Conservation (phyloP, 2,113 vertebrate species). For the Orthonyx spaldingii region DNA sequence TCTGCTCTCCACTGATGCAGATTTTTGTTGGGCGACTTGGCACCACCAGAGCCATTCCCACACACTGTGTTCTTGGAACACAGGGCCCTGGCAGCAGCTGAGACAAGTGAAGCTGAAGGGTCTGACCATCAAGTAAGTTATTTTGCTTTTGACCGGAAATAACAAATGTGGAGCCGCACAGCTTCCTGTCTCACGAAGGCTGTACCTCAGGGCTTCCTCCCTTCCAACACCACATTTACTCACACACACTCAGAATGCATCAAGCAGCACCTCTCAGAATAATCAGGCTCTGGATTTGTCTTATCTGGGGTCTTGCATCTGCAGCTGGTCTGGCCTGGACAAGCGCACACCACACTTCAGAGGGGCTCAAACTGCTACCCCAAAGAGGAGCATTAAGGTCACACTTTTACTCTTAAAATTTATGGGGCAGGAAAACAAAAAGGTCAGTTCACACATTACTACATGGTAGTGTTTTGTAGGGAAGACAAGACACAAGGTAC, state of each 20-base stretch:
- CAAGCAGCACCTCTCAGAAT: background rate
- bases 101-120: too few relatives aligned
- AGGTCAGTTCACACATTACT: accelerated
- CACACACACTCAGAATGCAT: background rate
- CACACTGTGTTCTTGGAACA: background rate
- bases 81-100: background rate
- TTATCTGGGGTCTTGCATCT: background rate
- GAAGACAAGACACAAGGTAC: background rate
- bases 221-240: accelerated
- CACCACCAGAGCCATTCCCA: background rate
- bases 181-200: background rate
- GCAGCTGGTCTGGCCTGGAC: background rate
- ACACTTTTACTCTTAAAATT: background rate
- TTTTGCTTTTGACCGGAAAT: background rate
- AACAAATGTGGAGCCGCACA: background rate
- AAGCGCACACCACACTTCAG: accelerated
- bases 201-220: background rate
- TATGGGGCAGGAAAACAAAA: background rate
- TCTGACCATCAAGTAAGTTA: background rate
- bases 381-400: background rate
- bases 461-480: background rate
- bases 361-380: background rate
- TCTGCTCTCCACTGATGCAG: background rate
- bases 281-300: background rate
- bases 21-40: background rate